A percentile compares a stretch with the other conserved stretches of the same genome.
Conservation (phyloP, 1,140 invertebrate genomes). For the Cardiocondyla obscurior region DNA sequence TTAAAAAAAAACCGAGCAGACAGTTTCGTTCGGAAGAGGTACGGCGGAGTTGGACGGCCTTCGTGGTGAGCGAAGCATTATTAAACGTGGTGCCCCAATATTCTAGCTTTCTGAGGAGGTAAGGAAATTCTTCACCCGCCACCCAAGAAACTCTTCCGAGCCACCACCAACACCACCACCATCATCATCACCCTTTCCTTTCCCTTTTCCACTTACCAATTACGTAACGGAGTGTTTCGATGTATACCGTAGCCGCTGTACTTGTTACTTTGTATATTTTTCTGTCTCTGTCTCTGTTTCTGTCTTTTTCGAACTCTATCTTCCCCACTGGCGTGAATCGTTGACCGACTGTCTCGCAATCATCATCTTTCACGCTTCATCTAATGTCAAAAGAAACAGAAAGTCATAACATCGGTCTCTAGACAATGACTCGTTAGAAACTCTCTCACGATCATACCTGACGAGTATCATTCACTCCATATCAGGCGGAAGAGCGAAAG, state of each 20-base stretch:
- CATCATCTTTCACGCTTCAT: slow-evolving; percentile 59
- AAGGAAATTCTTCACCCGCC: slow-evolving; percentile 82
- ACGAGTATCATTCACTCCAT: slow-evolving; percentile 1
- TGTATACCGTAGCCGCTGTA: slow-evolving; percentile 63
- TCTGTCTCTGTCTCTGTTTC: slow-evolving; percentile 42
- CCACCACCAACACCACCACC: slow-evolving; percentile 72
- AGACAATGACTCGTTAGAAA: slow-evolving; percentile 11
- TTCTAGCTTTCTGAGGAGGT: slow-evolving; percentile 85
- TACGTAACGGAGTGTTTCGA: slow-evolving; percentile 70
- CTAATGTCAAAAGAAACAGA: background rate
- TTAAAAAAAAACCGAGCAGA: background rate
- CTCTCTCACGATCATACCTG: background rate
- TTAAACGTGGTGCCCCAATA: slow-evolving; percentile 83
- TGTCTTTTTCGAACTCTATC: slow-evolving; percentile 25
- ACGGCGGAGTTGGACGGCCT: slow-evolving; percentile 63
- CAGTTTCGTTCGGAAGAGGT: slow-evolving; percentile 23
- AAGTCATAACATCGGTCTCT: slow-evolving; percentile 27
- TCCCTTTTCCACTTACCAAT: slow-evolving; percentile 79
- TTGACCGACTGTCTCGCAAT: slow-evolving; percentile 69
- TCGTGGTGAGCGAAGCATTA: slow-evolving; percentile 77
- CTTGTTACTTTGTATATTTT: slow-evolving; percentile 44
- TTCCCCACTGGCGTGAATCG: slow-evolving; percentile 65
- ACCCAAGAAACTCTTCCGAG: slow-evolving; percentile 82
- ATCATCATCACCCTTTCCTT: slow-evolving; percentile 72
- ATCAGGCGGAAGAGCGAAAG: slow-evolving; percentile 36